Base-by-base conservation (phyloP, 2,888 invertebrate species). In the Busseola fusca region DNA sequence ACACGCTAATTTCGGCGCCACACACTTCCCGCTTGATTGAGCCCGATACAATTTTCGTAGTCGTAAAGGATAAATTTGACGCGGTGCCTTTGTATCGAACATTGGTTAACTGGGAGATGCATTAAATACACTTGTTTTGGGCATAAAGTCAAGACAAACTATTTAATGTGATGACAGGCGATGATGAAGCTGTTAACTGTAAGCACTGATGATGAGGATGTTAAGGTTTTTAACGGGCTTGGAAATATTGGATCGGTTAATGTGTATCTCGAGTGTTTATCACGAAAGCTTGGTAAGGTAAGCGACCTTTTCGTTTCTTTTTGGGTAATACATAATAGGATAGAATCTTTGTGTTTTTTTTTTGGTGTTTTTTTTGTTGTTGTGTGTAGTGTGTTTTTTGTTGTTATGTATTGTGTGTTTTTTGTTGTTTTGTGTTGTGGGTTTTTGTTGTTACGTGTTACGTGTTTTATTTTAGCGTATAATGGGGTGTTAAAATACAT, bases 31-130 rank as follows among this genome's bases (percentile, higher is more conserved):
- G 70, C 82, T 78, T 83, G 86, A 87, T 87, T 81, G 82, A 83
- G 57, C 57, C 60, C 64, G 68, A 76, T 79, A 80, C 81, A 67
- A 78, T 84, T 82, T 84, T 83, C 69, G 82, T 77, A 77, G 80
- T 77, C 78, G 74, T 80, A 80, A 84, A 83, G 75, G 73, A 80
- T 80, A 80, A 84, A 80, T 81, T 84, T 78, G 72, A 83, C 62
- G 86, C 86, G 85, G 86, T 56, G 0, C 72, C 73, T 85, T 85
- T 86, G 74, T 76, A 62, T 42, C n/a, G 27, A 59, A 57, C 63
- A 68, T 80, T 69, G 81, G 76, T 79, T 85, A 76, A 82, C 80
- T 66, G 76, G 30, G 60, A 59, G 54, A 54, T 0, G 48, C 68
- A 86, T 85, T 79, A 86, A 80, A 77, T 77, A 69, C 76, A 66